Percentiles rank a stretch among this genome's conserved stretches.
These are phyloP conservation scores for Ictidomys tridecemlineatus DNA, from an alignment of 2,113 vertebrate species.

Conservation along the genomic window DNA sequence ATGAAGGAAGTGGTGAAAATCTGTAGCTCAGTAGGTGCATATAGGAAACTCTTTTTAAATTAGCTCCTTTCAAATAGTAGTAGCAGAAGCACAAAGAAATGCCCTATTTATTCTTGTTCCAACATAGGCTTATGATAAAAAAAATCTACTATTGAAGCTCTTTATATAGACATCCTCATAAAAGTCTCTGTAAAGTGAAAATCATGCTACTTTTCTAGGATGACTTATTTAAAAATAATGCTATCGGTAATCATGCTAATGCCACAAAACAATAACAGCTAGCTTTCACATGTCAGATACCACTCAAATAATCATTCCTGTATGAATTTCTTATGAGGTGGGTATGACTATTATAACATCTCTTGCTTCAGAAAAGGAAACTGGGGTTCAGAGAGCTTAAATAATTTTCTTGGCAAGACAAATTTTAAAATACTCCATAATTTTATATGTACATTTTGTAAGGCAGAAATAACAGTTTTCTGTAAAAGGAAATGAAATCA, in stretches of 20 bases:
- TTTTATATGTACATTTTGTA: neutral
- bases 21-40: neutral
- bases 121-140: neutral
- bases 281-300: neutral
- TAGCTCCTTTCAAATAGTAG: neutral
- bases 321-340: neutral
- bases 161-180: neutral
- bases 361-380: neutral
- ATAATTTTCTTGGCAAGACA: neutral
- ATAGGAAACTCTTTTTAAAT: constrained; percentile 17
- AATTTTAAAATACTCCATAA: neutral
- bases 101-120: neutral
- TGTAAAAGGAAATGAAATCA: neutral
- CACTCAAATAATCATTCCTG: neutral
- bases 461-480: neutral
- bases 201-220: neutral
- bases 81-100: neutral
- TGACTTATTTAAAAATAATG: neutral
- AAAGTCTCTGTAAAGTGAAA: constrained; percentile 11
- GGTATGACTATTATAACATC: neutral
- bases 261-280: neutral
- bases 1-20: neutral
- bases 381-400: neutral
- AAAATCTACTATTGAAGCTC: neutral
- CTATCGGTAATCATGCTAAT: neutral